Conservation (phyloP, 2,888 invertebrate species). For the Clusia tigrina region DNA sequence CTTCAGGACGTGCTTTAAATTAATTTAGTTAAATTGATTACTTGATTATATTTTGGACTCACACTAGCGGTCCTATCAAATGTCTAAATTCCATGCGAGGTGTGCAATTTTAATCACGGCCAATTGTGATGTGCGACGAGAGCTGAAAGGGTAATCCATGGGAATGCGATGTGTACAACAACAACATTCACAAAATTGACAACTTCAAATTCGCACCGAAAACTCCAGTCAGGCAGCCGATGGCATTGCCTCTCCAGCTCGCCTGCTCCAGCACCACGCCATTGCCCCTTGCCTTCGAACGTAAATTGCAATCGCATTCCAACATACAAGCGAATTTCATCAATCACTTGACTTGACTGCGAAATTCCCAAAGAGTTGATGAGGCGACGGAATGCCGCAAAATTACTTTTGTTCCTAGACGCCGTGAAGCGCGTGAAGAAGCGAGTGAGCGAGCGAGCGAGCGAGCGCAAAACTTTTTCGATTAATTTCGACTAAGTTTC, state of each 20-base stretch:
- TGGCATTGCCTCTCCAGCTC: neutral
- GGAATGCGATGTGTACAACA: neutral
- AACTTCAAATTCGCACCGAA: neutral
- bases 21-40: too few relatives aligned
- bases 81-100: too few relatives aligned
- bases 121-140: too few relatives aligned
- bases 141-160: conserved; percentile 23
- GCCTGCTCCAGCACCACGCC: neutral
- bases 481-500: conserved; percentile 40
- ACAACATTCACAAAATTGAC: neutral
- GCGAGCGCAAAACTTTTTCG: conserved; percentile 38
- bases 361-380: conserved; percentile 44
- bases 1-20: too few relatives aligned
- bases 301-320: conserved; percentile 32
- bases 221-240: conserved; percentile 14
- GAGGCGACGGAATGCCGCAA: conserved; percentile 44
- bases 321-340: conserved; percentile 37
- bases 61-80: too few relatives aligned
- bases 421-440: conserved; percentile 7
- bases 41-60: too few relatives aligned
- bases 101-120: too few relatives aligned
- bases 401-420: conserved; percentile 40
- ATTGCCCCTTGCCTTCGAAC: neutral
- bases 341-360: conserved; percentile 36
- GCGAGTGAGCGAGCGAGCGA: too few relatives aligned